Conservation (phyloP, 2,113 vertebrate genomes). For the Rhinolophus ferrumequinum region DNA sequence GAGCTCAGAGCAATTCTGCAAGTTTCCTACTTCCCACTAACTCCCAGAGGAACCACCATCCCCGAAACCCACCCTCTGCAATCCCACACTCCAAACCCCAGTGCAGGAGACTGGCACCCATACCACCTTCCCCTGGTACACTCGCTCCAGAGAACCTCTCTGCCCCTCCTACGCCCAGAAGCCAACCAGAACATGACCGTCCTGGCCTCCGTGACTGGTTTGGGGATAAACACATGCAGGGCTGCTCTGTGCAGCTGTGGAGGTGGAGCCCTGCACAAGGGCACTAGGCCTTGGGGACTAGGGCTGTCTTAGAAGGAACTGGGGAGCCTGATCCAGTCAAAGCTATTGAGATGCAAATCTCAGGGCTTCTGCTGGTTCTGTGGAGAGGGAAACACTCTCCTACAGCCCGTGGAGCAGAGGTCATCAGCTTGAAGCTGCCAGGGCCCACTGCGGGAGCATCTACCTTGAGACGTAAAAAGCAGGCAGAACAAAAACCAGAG, state of each 20-base stretch:
- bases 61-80: not conserved
- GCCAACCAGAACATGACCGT: fast-evolving
- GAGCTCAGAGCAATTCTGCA: not conserved
- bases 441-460: not conserved
- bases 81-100: not conserved
- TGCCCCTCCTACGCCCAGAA: fast-evolving
- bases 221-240: fast-evolving
- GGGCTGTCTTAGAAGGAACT: not conserved
- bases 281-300: not conserved
- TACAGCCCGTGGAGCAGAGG: not conserved
- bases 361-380: not conserved
- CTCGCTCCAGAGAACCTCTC: not conserved
- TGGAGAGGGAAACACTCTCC: fast-evolving
- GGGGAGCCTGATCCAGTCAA: not conserved
- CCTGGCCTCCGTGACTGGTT: not conserved
- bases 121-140: fast-evolving
- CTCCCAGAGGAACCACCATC: not conserved
- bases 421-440: not conserved
- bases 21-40: not conserved
- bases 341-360: not conserved
- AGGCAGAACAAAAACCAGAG: too few species aligned
- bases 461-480: not conserved
- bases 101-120: too few species aligned
- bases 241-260: not conserved
- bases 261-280: not conserved